Evolutionary conservation across 2,113 vertebrate species (phyloP).

Genomic region (Esox niger): DNA sequence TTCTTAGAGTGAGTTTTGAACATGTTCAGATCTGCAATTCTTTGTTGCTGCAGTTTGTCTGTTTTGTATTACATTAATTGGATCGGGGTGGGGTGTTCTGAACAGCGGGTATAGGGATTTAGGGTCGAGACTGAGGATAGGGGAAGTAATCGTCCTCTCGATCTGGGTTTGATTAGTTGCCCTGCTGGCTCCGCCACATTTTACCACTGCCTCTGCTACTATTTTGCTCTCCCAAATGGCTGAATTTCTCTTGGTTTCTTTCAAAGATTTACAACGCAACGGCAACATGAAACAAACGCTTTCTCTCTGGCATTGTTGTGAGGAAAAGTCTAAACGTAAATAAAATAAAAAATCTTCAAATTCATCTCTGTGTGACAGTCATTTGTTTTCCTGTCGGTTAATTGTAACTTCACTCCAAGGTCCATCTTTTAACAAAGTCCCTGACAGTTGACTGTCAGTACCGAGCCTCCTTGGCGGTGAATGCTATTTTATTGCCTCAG

Average conservation of each 20-base stretch:
- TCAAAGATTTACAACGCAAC: slow-evolving; percentile 56
- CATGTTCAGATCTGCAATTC: slow-evolving; percentile 5
- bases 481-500: neutral
- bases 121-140: slow-evolving; percentile 34
- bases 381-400: neutral
- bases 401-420: neutral
- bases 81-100: slow-evolving; percentile 14
- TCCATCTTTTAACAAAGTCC: neutral
- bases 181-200: slow-evolving; percentile 67
- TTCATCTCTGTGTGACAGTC: neutral
- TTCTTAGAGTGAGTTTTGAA: slow-evolving; percentile 33
- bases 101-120: slow-evolving; percentile 19
- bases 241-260: slow-evolving; percentile 62
- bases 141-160: slow-evolving; percentile 24
- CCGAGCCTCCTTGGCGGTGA: too few relatives aligned
- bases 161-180: slow-evolving; percentile 49
- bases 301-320: slow-evolving; percentile 73
- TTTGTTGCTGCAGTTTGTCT: slow-evolving; percentile 35
- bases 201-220: slow-evolving; percentile 65
- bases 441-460: neutral
- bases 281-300: slow-evolving; percentile 49
- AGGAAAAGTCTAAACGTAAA: slow-evolving; percentile 72
- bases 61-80: slow-evolving; percentile 40
- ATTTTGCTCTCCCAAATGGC: slow-evolving; percentile 53
- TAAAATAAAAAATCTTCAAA: slow-evolving; percentile 52